These are phyloP conservation scores for Tenebrosternarchus preto DNA, from an alignment of 2,113 vertebrate species.

Conservation along the genomic window DNA sequence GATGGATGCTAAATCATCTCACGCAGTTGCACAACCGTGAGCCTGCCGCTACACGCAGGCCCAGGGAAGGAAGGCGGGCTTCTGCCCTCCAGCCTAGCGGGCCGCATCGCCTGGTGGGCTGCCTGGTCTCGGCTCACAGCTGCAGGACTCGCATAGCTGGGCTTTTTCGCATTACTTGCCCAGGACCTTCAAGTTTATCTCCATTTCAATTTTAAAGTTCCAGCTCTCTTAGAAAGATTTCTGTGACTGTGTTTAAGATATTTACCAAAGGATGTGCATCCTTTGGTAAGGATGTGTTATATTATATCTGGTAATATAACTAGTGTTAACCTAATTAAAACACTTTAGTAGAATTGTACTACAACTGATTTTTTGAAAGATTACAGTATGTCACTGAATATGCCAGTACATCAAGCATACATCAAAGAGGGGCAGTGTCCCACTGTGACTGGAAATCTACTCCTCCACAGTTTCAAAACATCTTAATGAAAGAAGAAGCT, in stretches of 20 bases:
- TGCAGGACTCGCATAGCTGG: conserved; percentile 61
- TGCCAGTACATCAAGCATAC: no score
- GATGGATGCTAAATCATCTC: conserved; percentile 40
- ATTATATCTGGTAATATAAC: no score
- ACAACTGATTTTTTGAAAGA: no score
- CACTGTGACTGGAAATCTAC: conserved; percentile 46
- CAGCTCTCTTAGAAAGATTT: conserved; percentile 29
- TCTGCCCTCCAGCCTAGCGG: conserved; percentile 53
- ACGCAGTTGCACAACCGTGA: conserved; percentile 5
- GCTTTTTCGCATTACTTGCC: conserved; percentile 60
- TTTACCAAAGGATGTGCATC: background rate
- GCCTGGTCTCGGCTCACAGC: conserved; percentile 45
- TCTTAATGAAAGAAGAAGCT: conserved; percentile 37
- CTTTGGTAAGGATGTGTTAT: no score
- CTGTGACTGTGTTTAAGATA: background rate
- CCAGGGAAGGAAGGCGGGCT: background rate
- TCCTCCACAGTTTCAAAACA: conserved; percentile 27
- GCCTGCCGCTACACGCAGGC: conserved; percentile 46
- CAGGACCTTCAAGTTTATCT: conserved; percentile 36
- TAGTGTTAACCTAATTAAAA: no score
- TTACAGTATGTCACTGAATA: no score
- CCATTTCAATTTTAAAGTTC: conserved; percentile 18
- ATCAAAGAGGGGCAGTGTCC: conserved; percentile 13
- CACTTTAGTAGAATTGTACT: no score
- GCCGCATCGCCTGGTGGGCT: conserved; percentile 49